Conservation (phyloP, 2,888 invertebrate species). For the Archaeoteleia sp. region DNA sequence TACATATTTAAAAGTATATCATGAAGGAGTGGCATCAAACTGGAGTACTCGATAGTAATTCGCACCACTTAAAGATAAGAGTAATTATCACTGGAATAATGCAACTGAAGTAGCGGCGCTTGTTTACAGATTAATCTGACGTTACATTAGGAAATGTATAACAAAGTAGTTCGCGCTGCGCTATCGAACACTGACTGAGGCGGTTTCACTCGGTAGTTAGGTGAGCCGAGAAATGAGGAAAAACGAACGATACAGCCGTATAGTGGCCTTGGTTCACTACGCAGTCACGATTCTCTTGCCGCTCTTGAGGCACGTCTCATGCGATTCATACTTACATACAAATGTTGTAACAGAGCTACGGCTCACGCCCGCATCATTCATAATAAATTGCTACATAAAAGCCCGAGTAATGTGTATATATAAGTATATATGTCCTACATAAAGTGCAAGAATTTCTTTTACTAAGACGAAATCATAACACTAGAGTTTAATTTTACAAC, state of each 20-base stretch:
- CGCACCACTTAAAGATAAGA: slow-evolving; percentile 32
- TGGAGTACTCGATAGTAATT: slow-evolving; percentile 19
- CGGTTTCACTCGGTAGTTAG: slow-evolving; percentile 2
- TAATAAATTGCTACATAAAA: too few species aligned
- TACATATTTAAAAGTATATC: slow-evolving; percentile 6
- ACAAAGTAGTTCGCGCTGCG: slow-evolving; percentile 25
- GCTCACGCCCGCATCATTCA: slow-evolving; percentile 35
- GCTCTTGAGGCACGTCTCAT: slow-evolving; percentile 1
- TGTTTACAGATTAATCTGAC: slow-evolving; percentile 19
- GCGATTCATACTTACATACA: slow-evolving; percentile 2
- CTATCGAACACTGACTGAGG: slow-evolving; percentile 32
- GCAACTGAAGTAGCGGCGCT: slow-evolving; percentile 14
- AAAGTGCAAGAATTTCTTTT: too few species aligned
- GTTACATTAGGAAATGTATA: neutral
- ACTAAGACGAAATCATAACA: too few species aligned
- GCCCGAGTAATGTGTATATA: too few species aligned
- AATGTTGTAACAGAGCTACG: slow-evolving; percentile 23
- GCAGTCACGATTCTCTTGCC: slow-evolving; percentile 33
- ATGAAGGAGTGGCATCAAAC: slow-evolving; percentile 16
- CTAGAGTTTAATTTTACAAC: too few species aligned
- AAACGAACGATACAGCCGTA: slow-evolving; percentile 26
- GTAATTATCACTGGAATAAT: slow-evolving; percentile 24
- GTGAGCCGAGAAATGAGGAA: slow-evolving; percentile 24
- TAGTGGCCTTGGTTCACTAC: slow-evolving; percentile 42
- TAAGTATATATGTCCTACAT: too few species aligned